These are phyloP conservation scores for Idaea dimidiata DNA, from an alignment of 2,888 invertebrate species.

Conservation along the genomic window DNA sequence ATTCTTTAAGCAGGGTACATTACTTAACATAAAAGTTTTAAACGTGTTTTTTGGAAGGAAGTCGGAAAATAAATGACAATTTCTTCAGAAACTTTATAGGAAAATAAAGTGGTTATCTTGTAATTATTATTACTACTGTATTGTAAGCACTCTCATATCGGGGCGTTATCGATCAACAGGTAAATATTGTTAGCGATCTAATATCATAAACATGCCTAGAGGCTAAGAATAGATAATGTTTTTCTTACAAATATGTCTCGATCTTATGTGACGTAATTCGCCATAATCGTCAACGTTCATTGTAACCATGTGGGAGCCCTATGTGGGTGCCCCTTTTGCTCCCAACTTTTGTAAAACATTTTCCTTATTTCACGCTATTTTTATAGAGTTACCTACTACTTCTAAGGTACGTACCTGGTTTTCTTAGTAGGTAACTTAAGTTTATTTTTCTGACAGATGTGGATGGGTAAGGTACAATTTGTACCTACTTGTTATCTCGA, in stretches of 20 bases:
- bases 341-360: too few relatives aligned
- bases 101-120: constrained; percentile 55
- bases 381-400: too few relatives aligned
- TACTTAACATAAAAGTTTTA: constrained; percentile 46
- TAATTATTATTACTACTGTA: constrained; percentile 47
- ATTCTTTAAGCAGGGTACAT: constrained; percentile 29
- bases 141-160: constrained; percentile 42
- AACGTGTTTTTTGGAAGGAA: constrained; percentile 39
- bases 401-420: too few relatives aligned
- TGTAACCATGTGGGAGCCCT: too few relatives aligned
- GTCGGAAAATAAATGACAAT: constrained; percentile 41
- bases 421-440: too few relatives aligned
- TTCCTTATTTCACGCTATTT: too few relatives aligned
- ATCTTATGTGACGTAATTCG: too few relatives aligned
- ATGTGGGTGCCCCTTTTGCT: too few relatives aligned
- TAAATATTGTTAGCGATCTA: constrained; percentile 51
- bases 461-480: too few relatives aligned
- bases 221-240: constrained; percentile 17
- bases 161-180: constrained; percentile 46
- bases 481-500: too few relatives aligned
- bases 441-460: too few relatives aligned
- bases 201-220: constrained; percentile 21
- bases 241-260: not conserved
- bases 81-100: constrained; percentile 39
- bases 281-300: too few relatives aligned